A percentile compares a stretch with the other conserved stretches of the same genome.
phyloP scores from a whole-genome alignment of 2,888 invertebrate genomes.

The Chrysodeixis includens region DNA sequence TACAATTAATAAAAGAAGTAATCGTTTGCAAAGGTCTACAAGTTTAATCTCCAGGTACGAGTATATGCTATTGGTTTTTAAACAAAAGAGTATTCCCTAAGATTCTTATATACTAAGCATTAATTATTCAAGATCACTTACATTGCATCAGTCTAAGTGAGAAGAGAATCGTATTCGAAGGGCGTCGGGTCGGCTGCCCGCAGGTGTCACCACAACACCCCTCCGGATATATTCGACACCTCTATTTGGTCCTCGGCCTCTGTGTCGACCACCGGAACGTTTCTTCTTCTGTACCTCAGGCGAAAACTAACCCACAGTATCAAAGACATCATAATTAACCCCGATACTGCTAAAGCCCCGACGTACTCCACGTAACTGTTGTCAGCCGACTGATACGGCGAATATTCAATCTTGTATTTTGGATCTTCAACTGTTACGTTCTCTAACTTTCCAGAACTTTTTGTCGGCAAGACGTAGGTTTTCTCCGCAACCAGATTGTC shows the following conservation, averaged over 20 bases:
- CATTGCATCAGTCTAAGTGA: slow-evolving; percentile 84
- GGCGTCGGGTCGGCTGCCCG: slow-evolving; percentile 89
- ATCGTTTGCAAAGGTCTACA: no score
- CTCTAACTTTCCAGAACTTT: slow-evolving; percentile 61
- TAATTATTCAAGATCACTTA: slow-evolving; percentile 70
- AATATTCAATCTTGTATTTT: slow-evolving; percentile 79
- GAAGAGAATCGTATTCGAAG: slow-evolving; percentile 89
- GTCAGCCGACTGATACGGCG: slow-evolving; percentile 76
- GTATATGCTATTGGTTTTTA: no score
- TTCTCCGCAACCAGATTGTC: slow-evolving; percentile 56
- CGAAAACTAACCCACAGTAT: slow-evolving; percentile 87
- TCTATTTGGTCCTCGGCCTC: slow-evolving; percentile 88
- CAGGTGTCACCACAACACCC: slow-evolving; percentile 92
- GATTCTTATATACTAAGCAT: not conserved
- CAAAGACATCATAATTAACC: slow-evolving; percentile 87
- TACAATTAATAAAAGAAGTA: no score
- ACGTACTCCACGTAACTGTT: slow-evolving; percentile 81
- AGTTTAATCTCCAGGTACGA: no score
- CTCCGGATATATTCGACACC: slow-evolving; percentile 90
- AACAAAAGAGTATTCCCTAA: not conserved
- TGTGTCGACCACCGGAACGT: slow-evolving; percentile 67
- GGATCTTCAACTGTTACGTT: slow-evolving; percentile 69
- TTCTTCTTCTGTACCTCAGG: slow-evolving; percentile 79
- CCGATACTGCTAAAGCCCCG: slow-evolving; percentile 89
- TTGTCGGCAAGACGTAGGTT: slow-evolving; percentile 58